Evolutionary conservation across 1,140 invertebrate genomes (phyloP).

Genomic region (Andricus grossulariae): DNA sequence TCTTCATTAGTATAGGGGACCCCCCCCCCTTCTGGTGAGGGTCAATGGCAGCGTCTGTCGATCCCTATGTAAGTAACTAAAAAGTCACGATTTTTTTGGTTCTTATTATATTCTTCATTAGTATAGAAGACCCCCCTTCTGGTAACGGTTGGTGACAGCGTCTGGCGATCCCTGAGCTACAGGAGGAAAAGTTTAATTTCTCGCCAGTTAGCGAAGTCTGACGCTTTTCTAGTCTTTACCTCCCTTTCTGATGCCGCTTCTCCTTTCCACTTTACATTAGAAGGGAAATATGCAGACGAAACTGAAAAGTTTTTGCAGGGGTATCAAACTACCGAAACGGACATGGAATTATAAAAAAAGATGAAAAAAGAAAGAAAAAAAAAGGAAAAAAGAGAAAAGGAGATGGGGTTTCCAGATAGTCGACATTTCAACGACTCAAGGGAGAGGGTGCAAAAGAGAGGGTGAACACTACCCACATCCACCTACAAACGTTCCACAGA

Average conservation of each 20-base stretch:
- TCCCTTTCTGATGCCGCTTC: not conserved
- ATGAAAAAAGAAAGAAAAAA: not conserved
- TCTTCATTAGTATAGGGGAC: too few relatives aligned
- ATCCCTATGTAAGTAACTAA: too few relatives aligned
- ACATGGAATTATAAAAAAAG: conserved; percentile 30
- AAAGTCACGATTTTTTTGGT: too few relatives aligned
- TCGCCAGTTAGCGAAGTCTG: conserved; percentile 13
- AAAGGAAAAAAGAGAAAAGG: not conserved
- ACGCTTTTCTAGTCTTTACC: not conserved
- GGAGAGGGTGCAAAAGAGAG: conserved; percentile 3
- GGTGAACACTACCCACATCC: not conserved
- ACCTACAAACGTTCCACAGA: too few relatives aligned
- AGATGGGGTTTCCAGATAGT: conserved; percentile 22
- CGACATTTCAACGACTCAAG: conserved; percentile 23
- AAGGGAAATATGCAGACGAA: conserved; percentile 3
- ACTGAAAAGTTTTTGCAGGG: conserved; percentile 20
- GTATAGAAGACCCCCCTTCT: too few relatives aligned
- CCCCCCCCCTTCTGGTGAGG: too few relatives aligned
- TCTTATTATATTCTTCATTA: too few relatives aligned
- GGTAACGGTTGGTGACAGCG: too few relatives aligned
- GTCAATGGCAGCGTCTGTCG: too few relatives aligned
- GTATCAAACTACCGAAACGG: conserved; percentile 31
- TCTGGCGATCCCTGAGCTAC: too few relatives aligned
- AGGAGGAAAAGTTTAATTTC: conserved; percentile 30
- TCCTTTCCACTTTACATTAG: not conserved